Evolutionary conservation across 2,797 vertebrate species (phyloP).

Genomic region (Chromis chromis): DNA sequence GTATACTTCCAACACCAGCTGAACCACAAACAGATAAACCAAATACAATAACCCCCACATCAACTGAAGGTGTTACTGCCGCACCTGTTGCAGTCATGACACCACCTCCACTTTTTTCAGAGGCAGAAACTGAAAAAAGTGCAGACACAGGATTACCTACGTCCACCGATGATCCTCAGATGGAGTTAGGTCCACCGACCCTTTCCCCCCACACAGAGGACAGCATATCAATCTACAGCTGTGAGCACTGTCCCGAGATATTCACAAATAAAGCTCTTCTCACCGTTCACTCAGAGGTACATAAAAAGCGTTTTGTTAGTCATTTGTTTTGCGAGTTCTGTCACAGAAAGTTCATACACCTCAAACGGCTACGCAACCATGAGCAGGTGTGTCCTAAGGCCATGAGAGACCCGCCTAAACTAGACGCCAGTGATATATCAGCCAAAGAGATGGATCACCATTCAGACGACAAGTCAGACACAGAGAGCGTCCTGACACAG

Average conservation of each 20-base stretch:
- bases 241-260: slow-evolving; percentile 89
- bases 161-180: slow-evolving; percentile 55
- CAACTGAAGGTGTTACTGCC: slow-evolving; percentile 48
- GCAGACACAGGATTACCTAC: slow-evolving; percentile 50
- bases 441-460: slow-evolving; percentile 52
- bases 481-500: slow-evolving; percentile 54
- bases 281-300: slow-evolving; percentile 88
- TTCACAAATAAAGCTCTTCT: slow-evolving; percentile 88
- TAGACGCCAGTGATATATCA: slow-evolving; percentile 75
- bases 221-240: slow-evolving; percentile 85
- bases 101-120: slow-evolving; percentile 69
- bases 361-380: slow-evolving; percentile 91
- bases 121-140: slow-evolving; percentile 64
- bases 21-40: slow-evolving; percentile 62
- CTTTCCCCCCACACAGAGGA: slow-evolving; percentile 80
- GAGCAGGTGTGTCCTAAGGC: slow-evolving; percentile 89
- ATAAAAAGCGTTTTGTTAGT: slow-evolving; percentile 90
- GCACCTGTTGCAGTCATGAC: slow-evolving; percentile 52
- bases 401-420: slow-evolving; percentile 70
- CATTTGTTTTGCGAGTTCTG: slow-evolving; percentile 93
- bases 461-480: slow-evolving; percentile 55
- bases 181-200: slow-evolving; percentile 76
- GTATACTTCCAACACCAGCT: slow-evolving; percentile 59
- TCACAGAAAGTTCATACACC: slow-evolving; percentile 92
- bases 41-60: slow-evolving; percentile 52